phyloP scores from a whole-genome alignment of 2,797 vertebrate species.

The Syncerus caffer region DNA sequence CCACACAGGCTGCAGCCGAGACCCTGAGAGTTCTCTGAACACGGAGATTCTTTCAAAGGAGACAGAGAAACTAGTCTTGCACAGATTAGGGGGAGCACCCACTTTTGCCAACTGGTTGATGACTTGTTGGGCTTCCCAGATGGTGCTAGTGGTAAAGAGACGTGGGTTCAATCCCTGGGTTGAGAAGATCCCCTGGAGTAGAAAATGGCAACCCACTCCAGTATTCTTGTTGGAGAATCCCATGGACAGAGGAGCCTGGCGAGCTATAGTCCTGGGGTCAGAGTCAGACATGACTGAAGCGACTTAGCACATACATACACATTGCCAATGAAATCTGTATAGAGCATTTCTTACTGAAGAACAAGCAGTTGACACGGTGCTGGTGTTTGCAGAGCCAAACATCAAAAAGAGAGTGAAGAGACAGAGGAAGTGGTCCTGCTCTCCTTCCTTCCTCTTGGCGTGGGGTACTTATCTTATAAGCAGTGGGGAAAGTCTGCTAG shows the following conservation, averaged over 20 bases:
- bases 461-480: constrained; percentile 56
- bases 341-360: background rate
- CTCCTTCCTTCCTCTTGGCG: constrained; percentile 45
- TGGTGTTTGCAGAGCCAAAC: background rate
- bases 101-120: background rate
- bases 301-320: background rate
- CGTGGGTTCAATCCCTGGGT: background rate
- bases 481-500: constrained; percentile 3
- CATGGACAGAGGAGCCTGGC: background rate
- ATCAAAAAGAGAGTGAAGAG: constrained; percentile 9
- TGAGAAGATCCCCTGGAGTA: background rate
- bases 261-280: background rate
- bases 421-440: background rate
- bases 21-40: background rate
- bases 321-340: background rate
- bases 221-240: background rate
- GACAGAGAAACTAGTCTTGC: background rate
- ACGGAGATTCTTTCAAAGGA: background rate
- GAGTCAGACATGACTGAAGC: background rate
- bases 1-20: background rate
- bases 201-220: background rate
- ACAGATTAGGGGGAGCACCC: background rate
- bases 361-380: background rate
- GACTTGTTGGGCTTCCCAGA: background rate
- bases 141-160: background rate